These are phyloP conservation scores for Archips crataeganus DNA, from an alignment of 2,888 invertebrate genomes.

Conservation along the genomic window DNA sequence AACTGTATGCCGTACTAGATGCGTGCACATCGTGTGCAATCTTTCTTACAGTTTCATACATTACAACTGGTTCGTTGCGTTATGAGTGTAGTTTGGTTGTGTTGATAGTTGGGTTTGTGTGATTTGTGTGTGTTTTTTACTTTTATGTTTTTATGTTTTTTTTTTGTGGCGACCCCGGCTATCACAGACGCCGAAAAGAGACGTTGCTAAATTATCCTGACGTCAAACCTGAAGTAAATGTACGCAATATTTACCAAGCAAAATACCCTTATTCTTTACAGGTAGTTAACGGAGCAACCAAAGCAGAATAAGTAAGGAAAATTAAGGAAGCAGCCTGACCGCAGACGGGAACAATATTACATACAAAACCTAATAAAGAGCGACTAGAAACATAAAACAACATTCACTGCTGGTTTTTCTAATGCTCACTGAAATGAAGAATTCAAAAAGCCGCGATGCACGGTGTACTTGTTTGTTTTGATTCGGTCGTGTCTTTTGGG, in stretches of 20 bases:
- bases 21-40: too few relatives aligned
- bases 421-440: too few relatives aligned
- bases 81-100: too few relatives aligned
- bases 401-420: neutral
- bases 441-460: neutral
- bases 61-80: too few relatives aligned
- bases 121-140: too few relatives aligned
- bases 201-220: too few relatives aligned
- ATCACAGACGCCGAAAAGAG: too few relatives aligned
- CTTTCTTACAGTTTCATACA: too few relatives aligned
- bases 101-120: too few relatives aligned
- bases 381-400: neutral
- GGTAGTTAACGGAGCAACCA: neutral
- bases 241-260: neutral
- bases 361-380: neutral
- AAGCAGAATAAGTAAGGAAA: conserved; percentile 12
- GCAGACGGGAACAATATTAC: neutral
- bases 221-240: neutral
- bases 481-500: neutral
- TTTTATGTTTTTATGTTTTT: too few relatives aligned
- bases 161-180: too few relatives aligned
- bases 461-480: neutral
- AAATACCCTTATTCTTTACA: conserved; percentile 7
- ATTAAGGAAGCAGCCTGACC: conserved; percentile 9
- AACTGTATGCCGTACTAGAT: too few relatives aligned